phyloP scores from a whole-genome alignment of 2,113 vertebrate species.

The Capreolus pygargus region DNA sequence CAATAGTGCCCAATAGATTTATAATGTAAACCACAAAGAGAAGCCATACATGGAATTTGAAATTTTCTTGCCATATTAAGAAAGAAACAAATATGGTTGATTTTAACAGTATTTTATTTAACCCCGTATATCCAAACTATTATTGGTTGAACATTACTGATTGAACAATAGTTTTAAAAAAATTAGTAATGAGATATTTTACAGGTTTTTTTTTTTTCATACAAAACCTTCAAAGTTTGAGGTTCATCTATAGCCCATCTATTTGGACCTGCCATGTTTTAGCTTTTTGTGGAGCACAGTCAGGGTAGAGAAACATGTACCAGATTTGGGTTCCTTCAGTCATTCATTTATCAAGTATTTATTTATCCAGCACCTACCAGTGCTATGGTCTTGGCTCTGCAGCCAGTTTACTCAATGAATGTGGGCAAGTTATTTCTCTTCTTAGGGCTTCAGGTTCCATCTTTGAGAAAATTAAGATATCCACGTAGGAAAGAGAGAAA shows the following conservation, averaged over 20 bases:
- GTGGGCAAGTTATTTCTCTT: neutral
- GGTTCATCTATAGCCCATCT: neutral
- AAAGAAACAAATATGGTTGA: neutral
- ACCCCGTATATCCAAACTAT: neutral
- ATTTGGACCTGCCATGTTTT: neutral
- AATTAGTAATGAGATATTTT: neutral
- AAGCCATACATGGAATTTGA: neutral
- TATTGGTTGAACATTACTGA: neutral
- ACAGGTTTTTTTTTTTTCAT: neutral
- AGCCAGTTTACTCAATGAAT: neutral
- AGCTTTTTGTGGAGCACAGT: neutral
- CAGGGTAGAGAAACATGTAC: neutral
- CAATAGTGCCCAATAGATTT: neutral
- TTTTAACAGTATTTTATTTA: neutral
- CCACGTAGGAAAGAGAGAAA: neutral
- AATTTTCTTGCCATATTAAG: neutral
- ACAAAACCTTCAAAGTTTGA: neutral
- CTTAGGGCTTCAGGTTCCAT: neutral
- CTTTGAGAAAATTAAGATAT: constrained; percentile 4
- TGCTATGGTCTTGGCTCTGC: neutral
- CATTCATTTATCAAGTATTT: neutral
- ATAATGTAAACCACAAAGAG: neutral
- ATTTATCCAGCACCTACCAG: neutral
- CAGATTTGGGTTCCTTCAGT: neutral
- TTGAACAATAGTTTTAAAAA: neutral